phyloP scores from a whole-genome alignment of 2,888 invertebrate species.

The Lomographa bimaculata region DNA sequence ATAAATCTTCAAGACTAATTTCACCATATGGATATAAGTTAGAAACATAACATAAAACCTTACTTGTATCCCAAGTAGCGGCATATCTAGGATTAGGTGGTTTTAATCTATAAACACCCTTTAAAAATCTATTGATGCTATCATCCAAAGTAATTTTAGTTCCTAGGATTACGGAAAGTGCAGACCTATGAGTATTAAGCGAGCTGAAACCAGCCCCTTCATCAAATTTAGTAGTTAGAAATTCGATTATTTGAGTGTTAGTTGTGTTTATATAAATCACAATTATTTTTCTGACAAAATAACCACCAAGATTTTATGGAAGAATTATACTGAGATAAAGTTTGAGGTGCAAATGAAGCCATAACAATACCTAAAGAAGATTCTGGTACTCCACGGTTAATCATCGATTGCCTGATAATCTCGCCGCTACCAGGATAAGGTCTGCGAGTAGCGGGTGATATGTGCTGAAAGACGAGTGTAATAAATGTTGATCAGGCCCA shows the following conservation, averaged over 20 bases:
- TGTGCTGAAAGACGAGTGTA: conserved; percentile 34
- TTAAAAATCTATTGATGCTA: conserved; percentile 24
- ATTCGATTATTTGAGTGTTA: conserved; percentile 20
- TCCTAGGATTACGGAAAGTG: conserved; percentile 1
- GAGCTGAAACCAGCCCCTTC: conserved; percentile 12
- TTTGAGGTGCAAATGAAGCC: conserved; percentile 26
- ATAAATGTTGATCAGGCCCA: conserved; percentile 24
- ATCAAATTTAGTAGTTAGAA: conserved; percentile 24
- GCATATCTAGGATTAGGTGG: conserved; percentile 27
- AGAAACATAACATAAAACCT: not conserved
- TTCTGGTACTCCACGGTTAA: conserved; percentile 15
- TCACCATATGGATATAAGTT: not conserved
- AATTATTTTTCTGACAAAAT: conserved; percentile 19
- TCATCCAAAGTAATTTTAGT: not conserved
- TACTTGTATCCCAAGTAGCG: conserved; percentile 19
- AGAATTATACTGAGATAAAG: too few species aligned
- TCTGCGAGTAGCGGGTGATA: too few species aligned
- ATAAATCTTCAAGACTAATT: not conserved
- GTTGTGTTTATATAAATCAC: too few species aligned
- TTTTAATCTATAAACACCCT: conserved; percentile 23
- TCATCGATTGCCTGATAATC: conserved; percentile 29
- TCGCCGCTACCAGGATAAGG: conserved; percentile 30
- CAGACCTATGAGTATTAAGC: too few species aligned
- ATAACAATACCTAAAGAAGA: conserved; percentile 24
- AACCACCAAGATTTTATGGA: conserved; percentile 23